These are phyloP conservation scores for Perizoma flavofasciatum DNA, from an alignment of 2,888 invertebrate genomes.

Conservation along the genomic window DNA sequence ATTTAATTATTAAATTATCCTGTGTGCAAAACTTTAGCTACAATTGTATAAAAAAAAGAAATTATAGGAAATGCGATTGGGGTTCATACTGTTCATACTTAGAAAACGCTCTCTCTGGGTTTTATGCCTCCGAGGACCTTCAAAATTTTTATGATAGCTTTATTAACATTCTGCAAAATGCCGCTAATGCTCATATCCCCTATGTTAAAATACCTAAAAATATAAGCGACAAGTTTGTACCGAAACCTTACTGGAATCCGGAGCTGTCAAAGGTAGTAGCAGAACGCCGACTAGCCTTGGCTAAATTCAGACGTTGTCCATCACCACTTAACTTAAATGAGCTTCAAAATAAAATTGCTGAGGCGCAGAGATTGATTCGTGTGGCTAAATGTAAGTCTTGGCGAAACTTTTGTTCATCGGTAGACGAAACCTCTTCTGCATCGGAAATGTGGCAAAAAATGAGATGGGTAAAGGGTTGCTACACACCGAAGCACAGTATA, in stretches of 20 bases:
- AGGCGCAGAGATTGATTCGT: slow-evolving; percentile 7
- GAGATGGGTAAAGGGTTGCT: slow-evolving; percentile 10
- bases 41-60: not conserved
- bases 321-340: slow-evolving; percentile 1
- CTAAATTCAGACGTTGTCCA: slow-evolving; percentile 1
- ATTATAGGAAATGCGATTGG: slow-evolving; percentile 16
- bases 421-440: not conserved
- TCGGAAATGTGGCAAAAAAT: slow-evolving; percentile 16
- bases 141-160: slow-evolving; percentile 4
- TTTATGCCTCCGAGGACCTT: not conserved
- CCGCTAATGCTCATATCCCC: not conserved
- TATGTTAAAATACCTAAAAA: not conserved
- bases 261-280: slow-evolving; percentile 9
- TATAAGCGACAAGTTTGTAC: slow-evolving; percentile 1
- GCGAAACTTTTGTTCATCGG: slow-evolving; percentile 2
- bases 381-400: not conserved
- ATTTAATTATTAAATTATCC: slow-evolving; percentile 9
- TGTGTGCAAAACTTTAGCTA: not conserved
- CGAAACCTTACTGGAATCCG: slow-evolving; percentile 17
- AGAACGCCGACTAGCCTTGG: slow-evolving; percentile 1
- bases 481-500: not conserved
- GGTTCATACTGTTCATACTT: not conserved
- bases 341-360: slow-evolving; percentile 1
- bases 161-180: slow-evolving; percentile 2
- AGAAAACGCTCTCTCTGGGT: not conserved